Evolutionary conservation across 1,140 invertebrate genomes (phyloP), one percentile per base, ranked within the genome.

Genomic region (Leptinotarsa texana): DNA sequence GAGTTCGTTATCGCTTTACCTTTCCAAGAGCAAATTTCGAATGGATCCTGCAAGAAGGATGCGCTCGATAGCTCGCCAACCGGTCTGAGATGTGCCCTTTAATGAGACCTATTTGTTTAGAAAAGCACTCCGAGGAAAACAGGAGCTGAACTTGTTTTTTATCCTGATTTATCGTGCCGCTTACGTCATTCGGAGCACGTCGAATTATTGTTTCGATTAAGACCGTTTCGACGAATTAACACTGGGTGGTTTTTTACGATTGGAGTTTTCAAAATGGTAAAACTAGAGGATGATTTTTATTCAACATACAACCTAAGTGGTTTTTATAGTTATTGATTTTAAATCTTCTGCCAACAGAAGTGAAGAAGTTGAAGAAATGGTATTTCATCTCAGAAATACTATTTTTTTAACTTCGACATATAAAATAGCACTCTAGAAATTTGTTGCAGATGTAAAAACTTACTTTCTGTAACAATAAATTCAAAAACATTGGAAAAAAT

Each of bases 101-200:
- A 76, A 76, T 76, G 75, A 76, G 70, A 71, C 75, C 75, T 76
- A 76, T 76, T 76, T 76, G 75, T 76, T 76, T 76, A 33, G 27
- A 65, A 21, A 65, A 76, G 75, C 71, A 65, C 69, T 69, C 49
- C 70, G 72, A 66, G 72, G 75, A 76, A 76, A 76, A 76, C 75
- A 76, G 61, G 71, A 76, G 63, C 75, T 57, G 75, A 76, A 73
- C 71, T 73, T 68, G 75, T 63, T 76, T 76, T 33, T 76, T 76
- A 76, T 73, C 75, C 61, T 76, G 75, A 76, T 76, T 76, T 76
- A 76, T 76, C 65, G 65, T 48, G 47, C 65, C 75, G 72, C 70
- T 76, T 76, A 73, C 51, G 24, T 76, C 75, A 76, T 24, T 69
- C 42, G 65, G 63, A n/a, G 66, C 21, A 33, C 65, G 62, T 73